Evolutionary conservation across 1,140 invertebrate genomes (phyloP).

Genomic region (Pararge aegeria): DNA sequence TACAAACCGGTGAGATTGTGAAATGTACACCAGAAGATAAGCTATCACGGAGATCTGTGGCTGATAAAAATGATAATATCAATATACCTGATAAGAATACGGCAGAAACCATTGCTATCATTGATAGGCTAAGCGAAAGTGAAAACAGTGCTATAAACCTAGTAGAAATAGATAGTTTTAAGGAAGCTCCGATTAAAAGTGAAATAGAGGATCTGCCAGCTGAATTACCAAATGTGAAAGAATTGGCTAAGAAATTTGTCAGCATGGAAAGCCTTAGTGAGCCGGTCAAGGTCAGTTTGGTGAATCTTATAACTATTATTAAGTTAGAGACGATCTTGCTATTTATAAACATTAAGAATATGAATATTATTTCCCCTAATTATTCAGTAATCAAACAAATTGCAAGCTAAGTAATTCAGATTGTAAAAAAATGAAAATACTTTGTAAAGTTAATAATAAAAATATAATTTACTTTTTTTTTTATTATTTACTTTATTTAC

Average conservation of each 20-base stretch:
- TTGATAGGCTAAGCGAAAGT: slow-evolving; percentile 52
- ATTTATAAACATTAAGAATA: no score
- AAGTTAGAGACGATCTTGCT: no score
- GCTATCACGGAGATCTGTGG: slow-evolving; percentile 58
- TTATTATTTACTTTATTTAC: no score
- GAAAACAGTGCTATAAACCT: slow-evolving; percentile 31
- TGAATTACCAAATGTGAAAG: slow-evolving; percentile 73
- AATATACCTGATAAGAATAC: slow-evolving; percentile 59
- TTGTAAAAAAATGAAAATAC: no score
- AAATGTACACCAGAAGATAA: slow-evolving; percentile 74
- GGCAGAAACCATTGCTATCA: slow-evolving; percentile 40
- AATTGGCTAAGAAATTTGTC: slow-evolving; percentile 73
- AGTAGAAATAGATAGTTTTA: slow-evolving; percentile 33
- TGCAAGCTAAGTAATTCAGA: no score
- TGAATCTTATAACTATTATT: background rate
- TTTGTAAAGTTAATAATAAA: no score
- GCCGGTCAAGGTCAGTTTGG: slow-evolving; percentile 56
- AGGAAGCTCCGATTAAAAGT: slow-evolving; percentile 39
- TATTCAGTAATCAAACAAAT: no score
- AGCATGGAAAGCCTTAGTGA: slow-evolving; percentile 67
- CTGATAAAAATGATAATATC: slow-evolving; percentile 59
- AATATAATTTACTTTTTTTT: no score
- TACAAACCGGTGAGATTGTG: slow-evolving; percentile 73
- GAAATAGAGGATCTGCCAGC: slow-evolving; percentile 58
- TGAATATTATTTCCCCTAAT: no score